Conservation (phyloP, 2,113 vertebrate species). For the Platanista minor region DNA sequence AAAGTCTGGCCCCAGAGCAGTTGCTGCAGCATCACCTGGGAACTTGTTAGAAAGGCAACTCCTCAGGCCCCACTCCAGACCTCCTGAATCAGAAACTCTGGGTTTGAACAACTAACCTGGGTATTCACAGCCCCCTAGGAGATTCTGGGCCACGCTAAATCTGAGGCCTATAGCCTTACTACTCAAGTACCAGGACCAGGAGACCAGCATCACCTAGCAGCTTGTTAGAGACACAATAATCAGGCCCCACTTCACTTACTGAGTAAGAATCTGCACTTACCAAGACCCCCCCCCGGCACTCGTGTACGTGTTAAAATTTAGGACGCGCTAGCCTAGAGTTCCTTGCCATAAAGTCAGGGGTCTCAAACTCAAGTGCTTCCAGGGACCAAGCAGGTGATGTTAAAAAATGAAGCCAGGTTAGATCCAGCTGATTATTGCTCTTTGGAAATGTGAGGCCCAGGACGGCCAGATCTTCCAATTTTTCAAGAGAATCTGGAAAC, state of each 20-base stretch:
- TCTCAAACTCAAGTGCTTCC: not conserved
- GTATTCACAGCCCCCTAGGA: not conserved
- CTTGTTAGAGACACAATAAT: not conserved
- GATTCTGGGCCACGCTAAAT: not conserved
- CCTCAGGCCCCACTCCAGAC: not conserved
- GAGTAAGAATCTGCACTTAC: not conserved
- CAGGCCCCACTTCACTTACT: accelerated
- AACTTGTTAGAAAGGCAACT: not conserved
- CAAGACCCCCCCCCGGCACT: too few relatives aligned
- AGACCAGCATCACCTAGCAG: too few relatives aligned
- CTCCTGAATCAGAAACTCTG: not conserved
- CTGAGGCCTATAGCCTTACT: not conserved
- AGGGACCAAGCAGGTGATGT: not conserved
- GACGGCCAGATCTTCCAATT: not conserved
- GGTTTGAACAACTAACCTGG: not conserved
- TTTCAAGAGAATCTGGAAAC: not conserved
- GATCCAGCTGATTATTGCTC: not conserved
- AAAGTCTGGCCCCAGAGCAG: not conserved
- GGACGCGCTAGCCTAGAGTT: accelerated
- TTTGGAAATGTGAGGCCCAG: not conserved
- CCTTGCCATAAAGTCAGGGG: not conserved
- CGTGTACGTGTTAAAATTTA: accelerated
- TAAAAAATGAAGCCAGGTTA: not conserved
- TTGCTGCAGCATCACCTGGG: too few relatives aligned
- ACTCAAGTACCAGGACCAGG: not conserved